These are phyloP conservation scores for Brassicogethes aeneus DNA, from an alignment of 2,888 invertebrate genomes.

Conservation along the genomic window DNA sequence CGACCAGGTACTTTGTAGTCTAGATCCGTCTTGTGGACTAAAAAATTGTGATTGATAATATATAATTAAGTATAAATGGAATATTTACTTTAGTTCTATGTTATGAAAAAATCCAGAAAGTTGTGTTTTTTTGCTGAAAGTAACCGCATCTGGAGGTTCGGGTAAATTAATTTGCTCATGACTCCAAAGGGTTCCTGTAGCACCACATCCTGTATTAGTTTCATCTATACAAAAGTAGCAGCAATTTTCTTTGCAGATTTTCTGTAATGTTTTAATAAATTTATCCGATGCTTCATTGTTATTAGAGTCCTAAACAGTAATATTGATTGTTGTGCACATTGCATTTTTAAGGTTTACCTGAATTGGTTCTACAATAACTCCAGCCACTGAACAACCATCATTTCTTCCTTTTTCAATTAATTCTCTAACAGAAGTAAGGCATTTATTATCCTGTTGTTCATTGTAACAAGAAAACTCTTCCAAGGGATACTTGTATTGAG, in stretches of 20 bases:
- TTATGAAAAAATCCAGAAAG: not conserved
- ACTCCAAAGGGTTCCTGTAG: not conserved
- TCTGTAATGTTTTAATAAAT: not conserved
- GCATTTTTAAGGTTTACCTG: too few relatives aligned
- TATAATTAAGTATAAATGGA: not conserved
- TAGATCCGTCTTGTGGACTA: not conserved
- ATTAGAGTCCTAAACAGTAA: not conserved
- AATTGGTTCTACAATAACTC: not conserved
- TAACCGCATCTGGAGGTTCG: not conserved
- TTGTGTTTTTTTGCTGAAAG: not conserved
- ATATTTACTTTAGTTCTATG: not conserved
- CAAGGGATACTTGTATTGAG: not conserved
- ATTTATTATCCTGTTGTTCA: not conserved
- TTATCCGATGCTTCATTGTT: not conserved
- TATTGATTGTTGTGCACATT: too few relatives aligned
- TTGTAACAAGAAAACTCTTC: not conserved
- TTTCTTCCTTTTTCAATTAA: not conserved
- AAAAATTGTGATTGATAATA: too few relatives aligned
- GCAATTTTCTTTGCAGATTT: not conserved
- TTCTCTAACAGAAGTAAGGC: not conserved
- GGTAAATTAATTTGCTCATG: not conserved
- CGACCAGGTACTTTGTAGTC: not conserved
- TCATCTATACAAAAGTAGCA: not conserved
- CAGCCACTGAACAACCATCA: not conserved
- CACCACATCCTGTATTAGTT: not conserved